Evolutionary conservation across 2,797 vertebrate genomes (phyloP).

Genomic region (Oceanodroma leucorhoa): DNA sequence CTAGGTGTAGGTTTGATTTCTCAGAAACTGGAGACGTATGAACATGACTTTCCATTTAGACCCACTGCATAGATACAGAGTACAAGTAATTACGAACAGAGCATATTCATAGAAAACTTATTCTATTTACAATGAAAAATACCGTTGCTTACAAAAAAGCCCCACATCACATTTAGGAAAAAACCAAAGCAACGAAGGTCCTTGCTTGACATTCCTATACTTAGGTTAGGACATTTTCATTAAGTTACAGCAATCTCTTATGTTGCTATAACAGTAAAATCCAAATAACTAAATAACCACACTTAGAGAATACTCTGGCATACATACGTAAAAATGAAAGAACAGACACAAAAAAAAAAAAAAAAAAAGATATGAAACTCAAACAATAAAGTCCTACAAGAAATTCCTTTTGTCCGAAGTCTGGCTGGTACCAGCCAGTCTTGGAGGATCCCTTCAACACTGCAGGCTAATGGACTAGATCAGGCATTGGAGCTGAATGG

Average conservation of each 20-base stretch:
- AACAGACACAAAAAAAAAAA: not conserved
- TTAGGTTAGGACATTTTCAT: not conserved
- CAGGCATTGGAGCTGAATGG: not conserved
- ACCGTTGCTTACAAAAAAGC: not conserved
- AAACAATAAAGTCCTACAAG: not conserved
- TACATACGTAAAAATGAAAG: conserved; percentile 4
- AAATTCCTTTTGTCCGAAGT: not conserved
- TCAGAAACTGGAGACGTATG: not conserved
- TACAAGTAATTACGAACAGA: not conserved
- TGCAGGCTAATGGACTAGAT: not conserved
- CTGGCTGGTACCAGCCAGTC: not conserved
- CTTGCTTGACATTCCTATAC: not conserved
- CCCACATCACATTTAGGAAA: not conserved
- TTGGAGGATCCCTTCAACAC: not conserved
- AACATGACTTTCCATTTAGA: not conserved
- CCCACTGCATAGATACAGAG: not conserved
- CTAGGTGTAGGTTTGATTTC: not conserved
- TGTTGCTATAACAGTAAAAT: not conserved
- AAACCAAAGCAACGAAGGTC: not conserved
- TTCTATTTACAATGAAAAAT: not conserved
- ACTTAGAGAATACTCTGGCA: not conserved
- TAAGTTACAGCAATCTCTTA: not conserved
- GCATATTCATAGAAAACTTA: not conserved
- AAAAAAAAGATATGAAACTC: not conserved
- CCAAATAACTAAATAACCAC: not conserved